Percentiles rank a stretch among this genome's conserved stretches.
Conservation (phyloP, 2,888 invertebrate genomes). For the Campopleginae sp. region DNA sequence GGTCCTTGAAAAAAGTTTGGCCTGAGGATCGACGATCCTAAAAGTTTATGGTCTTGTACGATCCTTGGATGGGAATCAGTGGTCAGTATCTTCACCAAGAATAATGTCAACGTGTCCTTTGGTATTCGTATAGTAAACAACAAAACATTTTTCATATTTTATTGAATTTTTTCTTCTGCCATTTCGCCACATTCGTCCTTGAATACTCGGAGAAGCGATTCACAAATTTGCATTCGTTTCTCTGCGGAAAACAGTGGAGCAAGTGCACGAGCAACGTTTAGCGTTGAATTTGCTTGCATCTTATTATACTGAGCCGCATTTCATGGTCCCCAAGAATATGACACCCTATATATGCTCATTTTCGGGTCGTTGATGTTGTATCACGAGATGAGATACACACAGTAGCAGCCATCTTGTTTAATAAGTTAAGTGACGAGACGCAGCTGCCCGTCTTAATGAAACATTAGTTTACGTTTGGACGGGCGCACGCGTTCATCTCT, state of each 20-base stretch:
- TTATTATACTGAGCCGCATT: neutral
- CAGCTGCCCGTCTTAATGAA: conserved; percentile 83
- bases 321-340: conserved; percentile 6
- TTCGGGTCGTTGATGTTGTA: conserved; percentile 51
- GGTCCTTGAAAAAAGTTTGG: neutral
- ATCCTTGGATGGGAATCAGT: no score
- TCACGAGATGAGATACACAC: conserved; percentile 43
- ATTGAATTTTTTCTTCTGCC: no score
- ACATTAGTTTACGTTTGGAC: conserved; percentile 82
- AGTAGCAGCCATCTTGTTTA: conserved; percentile 79
- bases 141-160: no score
- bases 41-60: no score
- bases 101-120: no score
- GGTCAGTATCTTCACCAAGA: no score
- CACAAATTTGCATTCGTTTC: neutral
- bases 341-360: conserved; percentile 50
- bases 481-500: conserved; percentile 69
- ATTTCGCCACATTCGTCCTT: no score
- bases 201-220: no score
- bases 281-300: neutral
- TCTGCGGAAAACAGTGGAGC: neutral
- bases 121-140: no score
- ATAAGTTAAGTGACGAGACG: conserved; percentile 83
- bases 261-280: neutral
- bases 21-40: no score